Percentiles rank a stretch among this genome's conserved stretches.
Conservation (phyloP, 2,888 invertebrate species). For the Hecatera dysodea region DNA sequence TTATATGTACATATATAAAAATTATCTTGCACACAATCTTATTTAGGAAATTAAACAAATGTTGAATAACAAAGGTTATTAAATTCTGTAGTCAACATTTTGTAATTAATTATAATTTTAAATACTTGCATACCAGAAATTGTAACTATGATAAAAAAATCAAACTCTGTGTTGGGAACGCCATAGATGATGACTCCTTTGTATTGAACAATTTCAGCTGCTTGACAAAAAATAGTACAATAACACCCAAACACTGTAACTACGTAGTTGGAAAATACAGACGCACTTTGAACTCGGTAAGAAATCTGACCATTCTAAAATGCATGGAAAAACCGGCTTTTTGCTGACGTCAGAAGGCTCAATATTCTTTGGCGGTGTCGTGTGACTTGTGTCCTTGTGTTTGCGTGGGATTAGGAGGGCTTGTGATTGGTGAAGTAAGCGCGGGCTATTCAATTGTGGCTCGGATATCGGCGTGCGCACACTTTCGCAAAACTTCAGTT, state of each 20-base stretch:
- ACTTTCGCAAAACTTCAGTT: constrained; percentile 85
- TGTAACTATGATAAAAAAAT: neutral
- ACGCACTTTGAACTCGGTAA: constrained; percentile 68
- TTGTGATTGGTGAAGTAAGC: constrained; percentile 79
- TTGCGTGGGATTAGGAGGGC: constrained; percentile 75
- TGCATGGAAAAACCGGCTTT: constrained; percentile 49
- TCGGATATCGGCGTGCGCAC: constrained; percentile 81
- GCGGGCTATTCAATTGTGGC: constrained; percentile 87
- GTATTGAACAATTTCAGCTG: constrained; percentile 4
- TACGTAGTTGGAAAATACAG: constrained; percentile 65
- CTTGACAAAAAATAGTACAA: constrained; percentile 28
- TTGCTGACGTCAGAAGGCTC: constrained; percentile 59
- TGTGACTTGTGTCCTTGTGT: constrained; percentile 82
- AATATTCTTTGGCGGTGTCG: constrained; percentile 70
- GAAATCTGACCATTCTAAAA: constrained; percentile 52
- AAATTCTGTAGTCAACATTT: too few species aligned
- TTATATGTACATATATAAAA: too few species aligned
- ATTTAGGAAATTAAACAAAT: too few species aligned
- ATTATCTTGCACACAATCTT: too few species aligned
- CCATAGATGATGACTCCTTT: neutral
- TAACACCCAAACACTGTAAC: constrained; percentile 9
- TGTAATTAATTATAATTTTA: neutral
- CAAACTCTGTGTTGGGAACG: neutral
- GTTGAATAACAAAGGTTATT: too few species aligned
- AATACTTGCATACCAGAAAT: neutral